Base-by-base conservation (phyloP, 2,113 vertebrate genomes). In the Plectropomus leopardus region DNA sequence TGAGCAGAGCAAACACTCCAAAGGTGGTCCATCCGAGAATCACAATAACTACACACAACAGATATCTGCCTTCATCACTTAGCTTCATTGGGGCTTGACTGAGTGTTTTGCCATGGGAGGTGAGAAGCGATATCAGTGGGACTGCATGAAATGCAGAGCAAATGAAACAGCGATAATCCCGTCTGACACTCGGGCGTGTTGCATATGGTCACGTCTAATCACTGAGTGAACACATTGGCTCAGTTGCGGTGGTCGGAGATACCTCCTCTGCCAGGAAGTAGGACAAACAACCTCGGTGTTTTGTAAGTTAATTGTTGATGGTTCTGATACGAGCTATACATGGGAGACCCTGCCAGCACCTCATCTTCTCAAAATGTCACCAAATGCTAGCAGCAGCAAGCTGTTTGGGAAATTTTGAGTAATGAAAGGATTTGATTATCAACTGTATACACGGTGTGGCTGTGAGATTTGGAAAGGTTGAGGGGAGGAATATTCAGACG, bases 231-330 rank as follows among this genome's bases (percentile, higher is more conserved):
- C 89, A 89, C 85, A 86, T 81, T 81, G 82, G 60, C 85, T 88
- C 66, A 53, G 73, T 90, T 77, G 78, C 51, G 47, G 78, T 82
- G 63, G 67, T 75, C n/a, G 58, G 54, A 80, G 76, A 86, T 60
- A 45, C 78, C 78, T 72, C 65, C 26, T 64, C 63, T 85, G 79
- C 50, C 86, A 93, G 84, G 72, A 91, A 80, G 74, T 82, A 82
- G 82, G 70, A 86, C 86, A 89, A 89, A 90, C 85, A 88, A 77
- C 82, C 80, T 81, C 64, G 64, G 67, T 78, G 77, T 90, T 88
- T 85, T 87, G 60, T 76, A 72, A 91, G 84, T 88, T 89, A 92
- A 93, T 92, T 90, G 88, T 89, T 93, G 92, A 92, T 94, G 86
- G 47, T 71, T 69, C 72, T 76, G 91, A 92, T 92, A 88, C 82